These are phyloP conservation scores for Sebastes glaucus DNA, from an alignment of 2,797 vertebrate species.

Conservation along the genomic window DNA sequence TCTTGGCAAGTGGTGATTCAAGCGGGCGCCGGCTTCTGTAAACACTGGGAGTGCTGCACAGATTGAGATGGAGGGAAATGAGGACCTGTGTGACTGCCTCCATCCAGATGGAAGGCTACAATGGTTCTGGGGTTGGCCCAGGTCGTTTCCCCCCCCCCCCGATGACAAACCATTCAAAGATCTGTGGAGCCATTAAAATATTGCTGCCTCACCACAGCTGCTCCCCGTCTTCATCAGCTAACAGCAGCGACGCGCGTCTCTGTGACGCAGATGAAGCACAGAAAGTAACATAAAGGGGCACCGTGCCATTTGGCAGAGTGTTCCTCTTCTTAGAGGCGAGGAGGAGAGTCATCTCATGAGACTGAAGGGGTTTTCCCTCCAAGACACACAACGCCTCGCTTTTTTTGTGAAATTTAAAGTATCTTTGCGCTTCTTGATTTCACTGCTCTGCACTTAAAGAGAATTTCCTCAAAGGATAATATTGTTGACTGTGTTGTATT, in stretches of 20 bases:
- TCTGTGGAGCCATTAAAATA: constrained; percentile 56
- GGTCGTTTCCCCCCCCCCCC: constrained; percentile 20
- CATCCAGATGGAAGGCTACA: constrained; percentile 63
- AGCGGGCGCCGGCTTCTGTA: constrained; percentile 44
- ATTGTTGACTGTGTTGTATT: constrained; percentile 8
- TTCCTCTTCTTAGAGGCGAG: constrained; percentile 46
- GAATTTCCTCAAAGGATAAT: constrained; percentile 31
- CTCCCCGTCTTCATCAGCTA: constrained; percentile 53
- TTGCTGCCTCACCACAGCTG: constrained; percentile 60
- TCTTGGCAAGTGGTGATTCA: constrained; percentile 67
- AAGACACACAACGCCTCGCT: constrained; percentile 6
- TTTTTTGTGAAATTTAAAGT: constrained; percentile 31
- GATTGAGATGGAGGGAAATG: constrained; percentile 64
- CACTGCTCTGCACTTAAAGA: background rate
- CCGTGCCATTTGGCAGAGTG: constrained; percentile 69
- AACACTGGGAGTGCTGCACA: constrained; percentile 56
- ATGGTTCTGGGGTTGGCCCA: constrained; percentile 55
- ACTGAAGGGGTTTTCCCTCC: constrained; percentile 42
- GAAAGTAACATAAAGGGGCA: constrained; percentile 64
- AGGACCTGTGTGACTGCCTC: constrained; percentile 59
- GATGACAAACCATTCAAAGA: constrained; percentile 51
- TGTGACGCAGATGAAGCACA: constrained; percentile 44
- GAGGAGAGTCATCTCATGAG: constrained; percentile 53
- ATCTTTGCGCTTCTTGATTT: constrained; percentile 21
- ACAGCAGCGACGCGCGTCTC: constrained; percentile 21